Conservation (phyloP, 2,797 vertebrate species). For the Rhinogobio ventralis region DNA sequence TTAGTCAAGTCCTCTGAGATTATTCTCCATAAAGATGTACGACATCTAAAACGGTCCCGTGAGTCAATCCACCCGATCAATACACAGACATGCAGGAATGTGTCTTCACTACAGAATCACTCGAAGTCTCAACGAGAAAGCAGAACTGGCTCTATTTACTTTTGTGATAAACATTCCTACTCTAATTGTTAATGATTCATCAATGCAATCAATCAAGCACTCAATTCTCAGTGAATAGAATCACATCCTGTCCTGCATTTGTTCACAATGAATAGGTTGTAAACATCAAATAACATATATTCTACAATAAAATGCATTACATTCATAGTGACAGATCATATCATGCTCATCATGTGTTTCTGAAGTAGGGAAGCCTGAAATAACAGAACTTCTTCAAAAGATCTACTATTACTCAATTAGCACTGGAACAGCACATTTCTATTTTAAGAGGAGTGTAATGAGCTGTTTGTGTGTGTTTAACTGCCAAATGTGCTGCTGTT, state of each 20-base stretch:
- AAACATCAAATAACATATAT: neutral
- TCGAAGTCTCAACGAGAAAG: neutral
- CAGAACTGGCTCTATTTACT: neutral
- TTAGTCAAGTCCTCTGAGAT: neutral
- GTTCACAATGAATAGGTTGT: neutral
- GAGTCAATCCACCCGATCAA: neutral
- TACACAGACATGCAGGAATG: neutral
- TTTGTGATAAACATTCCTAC: neutral
- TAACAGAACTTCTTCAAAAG: neutral
- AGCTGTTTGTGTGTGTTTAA: neutral
- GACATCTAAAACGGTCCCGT: neutral
- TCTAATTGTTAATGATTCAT: neutral
- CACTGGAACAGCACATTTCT: neutral
- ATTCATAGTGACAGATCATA: neutral
- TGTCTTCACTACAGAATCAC: neutral
- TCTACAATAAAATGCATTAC: neutral
- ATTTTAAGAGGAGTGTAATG: constrained; percentile 6
- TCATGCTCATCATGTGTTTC: neutral
- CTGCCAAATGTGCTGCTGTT: neutral
- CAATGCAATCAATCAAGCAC: neutral
- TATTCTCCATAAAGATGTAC: neutral
- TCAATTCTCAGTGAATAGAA: neutral
- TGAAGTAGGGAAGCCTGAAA: no score
- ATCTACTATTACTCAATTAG: neutral
- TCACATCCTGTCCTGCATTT: neutral